Evolutionary conservation across 2,113 vertebrate species (phyloP), one percentile per base, ranked within the genome.

Genomic region (Alaudala cheleensis): DNA sequence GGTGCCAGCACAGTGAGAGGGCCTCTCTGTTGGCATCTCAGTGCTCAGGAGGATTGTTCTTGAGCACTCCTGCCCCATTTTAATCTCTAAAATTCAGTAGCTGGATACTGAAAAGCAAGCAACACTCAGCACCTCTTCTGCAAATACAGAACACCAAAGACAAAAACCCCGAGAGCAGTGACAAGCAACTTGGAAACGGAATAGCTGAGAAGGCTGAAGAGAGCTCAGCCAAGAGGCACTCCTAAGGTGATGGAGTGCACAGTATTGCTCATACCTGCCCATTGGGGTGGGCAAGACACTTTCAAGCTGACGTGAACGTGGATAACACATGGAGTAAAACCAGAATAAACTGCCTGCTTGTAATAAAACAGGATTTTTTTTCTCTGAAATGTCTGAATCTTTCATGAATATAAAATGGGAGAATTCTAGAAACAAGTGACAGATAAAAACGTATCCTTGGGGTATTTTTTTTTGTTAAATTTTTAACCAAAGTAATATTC

Each of bases 381-480:
- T 34, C 54, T 91, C 66, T 95, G 57, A 86, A 94, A 92, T 12
- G 10, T 61, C 39, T 65, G 42, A 70, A 58, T 65, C 45, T 93
- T 90, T 92, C 81, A 91, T 37, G 11, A 88, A 53, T 50, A 57
- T 64, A 92, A 90, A 94, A 70, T 57, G 22, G 37, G n/a, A 81
- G 44, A 81, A 73, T 44, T 92, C 39, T 76, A 77, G 34, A 81
- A 95, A 74, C 10, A 70, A 76, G 37, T 78, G 34, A 76, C 42
- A 91, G 60, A 72, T 66, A 72, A 37, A 84, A 58, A 87, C 19
- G 25, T 19, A 6, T 29, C 3, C 78, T 72, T 53, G 10, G 9
- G 50, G 45, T 16, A 90, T 69, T 40, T 40, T 42, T 42, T 60
- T 61, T 58, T 61, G 37, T 71, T 91, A 79, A 77, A 78, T 76